A percentile compares a stretch with the other conserved stretches of the same genome.
phyloP scores from a whole-genome alignment of 2,888 invertebrate species.

The Acholoe squamosa region DNA sequence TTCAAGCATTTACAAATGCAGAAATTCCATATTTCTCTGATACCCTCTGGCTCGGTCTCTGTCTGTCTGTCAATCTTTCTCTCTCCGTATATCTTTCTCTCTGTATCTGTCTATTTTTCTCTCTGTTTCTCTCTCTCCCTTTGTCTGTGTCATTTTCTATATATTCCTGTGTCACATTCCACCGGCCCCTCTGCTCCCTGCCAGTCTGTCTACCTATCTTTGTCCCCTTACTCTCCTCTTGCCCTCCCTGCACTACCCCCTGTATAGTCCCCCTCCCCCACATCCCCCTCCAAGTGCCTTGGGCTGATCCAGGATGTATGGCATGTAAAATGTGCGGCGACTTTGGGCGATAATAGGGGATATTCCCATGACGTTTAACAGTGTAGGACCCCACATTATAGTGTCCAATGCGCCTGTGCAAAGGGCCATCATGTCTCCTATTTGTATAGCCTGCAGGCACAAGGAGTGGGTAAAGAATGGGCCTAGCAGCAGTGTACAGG shows the following conservation, averaged over 20 bases:
- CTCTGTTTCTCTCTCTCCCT: background rate
- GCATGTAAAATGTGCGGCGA: conserved; percentile 2
- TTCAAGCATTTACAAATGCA: too few species aligned
- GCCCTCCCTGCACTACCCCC: background rate
- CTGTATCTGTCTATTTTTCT: background rate
- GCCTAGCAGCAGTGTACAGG: too few species aligned
- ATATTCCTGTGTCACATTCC: too few species aligned
- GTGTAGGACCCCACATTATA: background rate
- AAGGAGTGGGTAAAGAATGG: too few species aligned
- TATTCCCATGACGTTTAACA: background rate
- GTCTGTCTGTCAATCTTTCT: background rate
- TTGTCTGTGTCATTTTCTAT: too few species aligned
- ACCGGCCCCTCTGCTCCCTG: background rate
- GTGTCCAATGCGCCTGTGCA: too few species aligned
- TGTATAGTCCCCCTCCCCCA: background rate
- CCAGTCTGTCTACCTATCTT: background rate
- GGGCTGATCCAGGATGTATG: background rate
- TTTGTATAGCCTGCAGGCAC: too few species aligned
- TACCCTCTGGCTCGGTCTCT: background rate
- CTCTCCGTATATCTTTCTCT: background rate
- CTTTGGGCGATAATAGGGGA: conserved; percentile 2
- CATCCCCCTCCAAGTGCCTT: background rate
- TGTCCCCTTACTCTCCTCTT: background rate
- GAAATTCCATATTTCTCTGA: too few species aligned
- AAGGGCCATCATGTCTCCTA: too few species aligned